Conservation (phyloP, 1,140 invertebrate species). For the Polypedilum pembai region DNA sequence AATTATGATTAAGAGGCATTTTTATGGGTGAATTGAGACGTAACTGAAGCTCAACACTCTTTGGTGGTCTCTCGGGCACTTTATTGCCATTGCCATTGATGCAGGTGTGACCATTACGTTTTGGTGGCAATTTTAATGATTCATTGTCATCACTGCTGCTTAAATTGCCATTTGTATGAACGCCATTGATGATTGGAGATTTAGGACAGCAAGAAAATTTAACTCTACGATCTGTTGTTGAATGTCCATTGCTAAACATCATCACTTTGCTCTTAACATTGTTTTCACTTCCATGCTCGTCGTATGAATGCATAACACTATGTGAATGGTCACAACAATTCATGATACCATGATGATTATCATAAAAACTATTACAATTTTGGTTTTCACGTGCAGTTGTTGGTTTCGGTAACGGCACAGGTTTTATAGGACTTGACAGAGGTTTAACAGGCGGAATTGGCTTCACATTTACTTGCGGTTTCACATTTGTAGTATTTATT, state of each 20-base stretch:
- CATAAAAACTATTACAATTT: constrained; percentile 23
- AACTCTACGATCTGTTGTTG: constrained; percentile 57
- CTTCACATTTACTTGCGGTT: background rate
- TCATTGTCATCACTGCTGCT: constrained; percentile 44
- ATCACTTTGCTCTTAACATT: constrained; percentile 21
- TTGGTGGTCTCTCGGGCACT: constrained; percentile 51
- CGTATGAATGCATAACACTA: background rate
- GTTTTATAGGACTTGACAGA: background rate
- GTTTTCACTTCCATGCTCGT: background rate
- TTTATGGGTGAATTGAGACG: constrained; percentile 43
- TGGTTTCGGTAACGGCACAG: background rate
- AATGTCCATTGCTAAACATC: constrained; percentile 32
- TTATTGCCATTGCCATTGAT: constrained; percentile 33
- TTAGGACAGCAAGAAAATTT: constrained; percentile 59
- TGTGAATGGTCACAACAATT: constrained; percentile 6
- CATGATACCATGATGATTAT: constrained; percentile 16
- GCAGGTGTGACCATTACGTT: constrained; percentile 43
- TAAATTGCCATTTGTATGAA: constrained; percentile 41
- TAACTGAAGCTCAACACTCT: constrained; percentile 43
- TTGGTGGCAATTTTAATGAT: constrained; percentile 49
- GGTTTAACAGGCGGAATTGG: background rate
- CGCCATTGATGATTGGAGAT: constrained; percentile 41
- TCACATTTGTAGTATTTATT: constrained; percentile 31
- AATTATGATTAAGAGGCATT: constrained; percentile 1
- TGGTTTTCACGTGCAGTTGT: constrained; percentile 9